Evolutionary conservation across 2,113 vertebrate genomes (phyloP).

Genomic region (Passer montanus): DNA sequence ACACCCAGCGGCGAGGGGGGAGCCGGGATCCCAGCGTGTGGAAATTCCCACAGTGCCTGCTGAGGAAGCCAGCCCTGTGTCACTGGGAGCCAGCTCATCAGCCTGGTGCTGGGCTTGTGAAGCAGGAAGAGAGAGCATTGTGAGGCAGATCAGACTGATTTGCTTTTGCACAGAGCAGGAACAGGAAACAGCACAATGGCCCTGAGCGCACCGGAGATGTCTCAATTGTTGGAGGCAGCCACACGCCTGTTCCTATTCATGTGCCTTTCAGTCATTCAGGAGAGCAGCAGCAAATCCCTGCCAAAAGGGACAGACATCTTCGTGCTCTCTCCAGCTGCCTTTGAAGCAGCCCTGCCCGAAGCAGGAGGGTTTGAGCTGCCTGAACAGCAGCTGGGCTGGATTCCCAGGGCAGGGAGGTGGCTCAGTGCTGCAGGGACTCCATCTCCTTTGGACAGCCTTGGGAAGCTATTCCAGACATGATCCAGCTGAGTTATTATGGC

Average conservation of each 20-base stretch:
- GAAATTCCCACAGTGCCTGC: constrained; percentile 53
- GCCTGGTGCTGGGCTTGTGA: neutral
- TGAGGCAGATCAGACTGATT: constrained; percentile 31
- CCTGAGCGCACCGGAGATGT: constrained; percentile 65
- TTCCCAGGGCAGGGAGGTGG: rapidly evolving
- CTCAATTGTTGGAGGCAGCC: constrained; percentile 63
- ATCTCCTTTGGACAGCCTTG: neutral
- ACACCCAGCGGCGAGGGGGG: neutral
- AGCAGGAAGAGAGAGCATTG: constrained; percentile 70
- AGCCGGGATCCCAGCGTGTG: neutral
- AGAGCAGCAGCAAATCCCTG: neutral
- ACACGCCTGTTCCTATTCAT: constrained; percentile 65
- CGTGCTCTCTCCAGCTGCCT: neutral
- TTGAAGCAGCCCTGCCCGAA: neutral
- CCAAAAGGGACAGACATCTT: neutral
- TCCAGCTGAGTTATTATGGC: neutral
- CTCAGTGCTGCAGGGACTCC: neutral
- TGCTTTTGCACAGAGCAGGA: constrained; percentile 42
- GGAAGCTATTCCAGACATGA: neutral
- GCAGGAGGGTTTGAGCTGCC: neutral
- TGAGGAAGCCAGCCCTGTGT: neutral
- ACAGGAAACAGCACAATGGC: constrained; percentile 78
- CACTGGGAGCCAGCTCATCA: constrained; percentile 45
- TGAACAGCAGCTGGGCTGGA: neutral
- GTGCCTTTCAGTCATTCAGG: neutral